Conservation (phyloP, 2,888 invertebrate species). For the Thyatira batis region DNA sequence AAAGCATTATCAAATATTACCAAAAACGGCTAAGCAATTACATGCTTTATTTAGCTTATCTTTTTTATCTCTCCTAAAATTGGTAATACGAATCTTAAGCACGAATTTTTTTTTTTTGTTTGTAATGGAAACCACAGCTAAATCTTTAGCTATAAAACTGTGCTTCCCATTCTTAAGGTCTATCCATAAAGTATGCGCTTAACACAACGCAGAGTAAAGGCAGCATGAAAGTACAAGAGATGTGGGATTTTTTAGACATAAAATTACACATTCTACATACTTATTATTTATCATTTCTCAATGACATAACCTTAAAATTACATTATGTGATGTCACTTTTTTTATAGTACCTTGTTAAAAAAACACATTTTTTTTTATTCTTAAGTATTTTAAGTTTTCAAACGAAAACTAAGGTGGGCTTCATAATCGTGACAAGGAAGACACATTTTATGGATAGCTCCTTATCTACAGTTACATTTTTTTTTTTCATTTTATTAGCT, state of each 20-base stretch:
- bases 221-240: neutral
- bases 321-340: slow-evolving; percentile 11
- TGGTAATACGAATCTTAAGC: slow-evolving; percentile 70
- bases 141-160: slow-evolving; percentile 37
- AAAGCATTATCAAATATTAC: slow-evolving; percentile 64
- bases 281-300: neutral
- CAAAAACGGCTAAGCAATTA: slow-evolving; percentile 64
- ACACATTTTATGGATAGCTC: neutral
- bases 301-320: neutral
- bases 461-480: slow-evolving; percentile 53
- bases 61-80: slow-evolving; percentile 54
- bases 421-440: neutral
- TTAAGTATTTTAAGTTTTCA: neutral
- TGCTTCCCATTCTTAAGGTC: slow-evolving; percentile 37
- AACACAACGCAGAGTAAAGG: neutral
- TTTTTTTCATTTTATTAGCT: slow-evolving; percentile 63
- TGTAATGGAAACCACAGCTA: slow-evolving; percentile 38
- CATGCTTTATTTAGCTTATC: slow-evolving; percentile 48
- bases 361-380: too few relatives aligned
- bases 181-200: neutral
- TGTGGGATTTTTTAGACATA: neutral
- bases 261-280: too few relatives aligned
- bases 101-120: slow-evolving; percentile 57
- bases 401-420: neutral
- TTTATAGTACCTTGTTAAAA: neutral